A percentile compares a stretch with the other conserved stretches of the same genome.
Evolutionary conservation across 2,888 invertebrate genomes (phyloP).

Genomic region (Rhogogaster chlorosoma): DNA sequence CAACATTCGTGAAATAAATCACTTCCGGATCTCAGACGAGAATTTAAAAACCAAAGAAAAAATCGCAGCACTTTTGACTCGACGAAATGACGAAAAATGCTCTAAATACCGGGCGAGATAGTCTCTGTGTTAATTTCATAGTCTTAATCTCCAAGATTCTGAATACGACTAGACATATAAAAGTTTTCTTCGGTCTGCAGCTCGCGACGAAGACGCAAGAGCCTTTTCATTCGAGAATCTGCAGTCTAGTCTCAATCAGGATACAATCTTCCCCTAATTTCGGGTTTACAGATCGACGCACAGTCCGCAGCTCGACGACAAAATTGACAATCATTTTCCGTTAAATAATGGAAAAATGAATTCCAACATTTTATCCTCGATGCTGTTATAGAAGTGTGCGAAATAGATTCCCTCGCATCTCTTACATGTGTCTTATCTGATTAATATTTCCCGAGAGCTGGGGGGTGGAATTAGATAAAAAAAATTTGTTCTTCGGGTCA

Average conservation of each 20-base stretch:
- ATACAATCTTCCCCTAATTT: not conserved
- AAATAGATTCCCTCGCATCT: not conserved
- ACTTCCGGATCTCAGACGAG: not conserved
- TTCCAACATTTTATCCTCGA: not conserved
- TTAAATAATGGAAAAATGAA: not conserved
- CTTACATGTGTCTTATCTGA: too few species aligned
- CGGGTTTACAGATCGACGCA: not conserved
- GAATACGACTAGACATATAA: not conserved
- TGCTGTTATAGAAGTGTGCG: not conserved
- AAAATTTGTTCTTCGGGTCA: too few species aligned
- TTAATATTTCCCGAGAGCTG: not conserved
- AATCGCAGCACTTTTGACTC: not conserved
- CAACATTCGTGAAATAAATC: not conserved
- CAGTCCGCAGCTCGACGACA: not conserved
- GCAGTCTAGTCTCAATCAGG: not conserved
- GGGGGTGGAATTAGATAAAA: too few species aligned
- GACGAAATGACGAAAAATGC: not conserved
- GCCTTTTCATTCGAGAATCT: not conserved
- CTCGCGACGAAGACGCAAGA: not conserved
- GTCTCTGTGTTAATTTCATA: not conserved
- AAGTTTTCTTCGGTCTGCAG: not conserved
- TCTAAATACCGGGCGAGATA: not conserved
- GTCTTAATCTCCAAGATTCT: not conserved
- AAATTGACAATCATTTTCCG: not conserved
- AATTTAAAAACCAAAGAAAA: not conserved